These are phyloP conservation scores for Ypsolopha scabrella DNA, from an alignment of 2,888 invertebrate species.

Conservation along the genomic window DNA sequence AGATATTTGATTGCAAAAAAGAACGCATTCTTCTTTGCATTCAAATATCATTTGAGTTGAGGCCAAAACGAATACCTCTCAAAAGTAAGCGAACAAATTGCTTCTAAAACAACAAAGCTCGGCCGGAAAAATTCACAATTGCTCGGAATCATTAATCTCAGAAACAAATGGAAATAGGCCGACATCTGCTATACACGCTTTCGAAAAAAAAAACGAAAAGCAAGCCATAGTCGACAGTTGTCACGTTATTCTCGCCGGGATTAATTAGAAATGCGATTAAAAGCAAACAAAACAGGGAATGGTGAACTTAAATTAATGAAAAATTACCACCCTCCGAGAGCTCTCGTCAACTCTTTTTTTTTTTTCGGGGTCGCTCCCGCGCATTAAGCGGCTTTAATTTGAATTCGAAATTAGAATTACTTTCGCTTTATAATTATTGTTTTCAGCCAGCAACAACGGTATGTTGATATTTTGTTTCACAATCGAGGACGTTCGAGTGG, in stretches of 20 bases:
- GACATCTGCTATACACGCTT: conserved; percentile 66
- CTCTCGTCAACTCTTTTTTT: conserved; percentile 70
- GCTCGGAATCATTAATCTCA: conserved; percentile 70
- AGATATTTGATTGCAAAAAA: too few relatives aligned
- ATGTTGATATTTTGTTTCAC: conserved; percentile 35
- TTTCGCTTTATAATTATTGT: conserved; percentile 70
- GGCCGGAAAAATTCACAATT: conserved; percentile 71
- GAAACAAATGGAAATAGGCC: conserved; percentile 71
- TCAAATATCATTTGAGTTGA: neutral
- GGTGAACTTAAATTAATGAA: conserved; percentile 72
- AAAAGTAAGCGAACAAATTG: conserved; percentile 70
- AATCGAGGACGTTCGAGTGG: neutral
- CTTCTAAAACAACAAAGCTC: conserved; percentile 71
- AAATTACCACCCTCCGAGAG: conserved; percentile 70
- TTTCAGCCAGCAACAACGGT: conserved; percentile 43
- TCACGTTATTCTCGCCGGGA: conserved; percentile 71
- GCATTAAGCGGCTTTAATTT: conserved; percentile 72
- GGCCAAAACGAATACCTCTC: conserved; percentile 55
- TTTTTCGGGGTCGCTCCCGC: conserved; percentile 64
- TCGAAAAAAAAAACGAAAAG: conserved; percentile 65
- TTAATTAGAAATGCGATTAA: conserved; percentile 72
- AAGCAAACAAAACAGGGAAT: conserved; percentile 71
- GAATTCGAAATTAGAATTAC: conserved; percentile 72
- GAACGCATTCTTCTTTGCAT: neutral
- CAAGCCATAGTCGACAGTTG: conserved; percentile 67